Base-by-base conservation (phyloP, 2,888 invertebrate species). In the Acleris sparsana region DNA sequence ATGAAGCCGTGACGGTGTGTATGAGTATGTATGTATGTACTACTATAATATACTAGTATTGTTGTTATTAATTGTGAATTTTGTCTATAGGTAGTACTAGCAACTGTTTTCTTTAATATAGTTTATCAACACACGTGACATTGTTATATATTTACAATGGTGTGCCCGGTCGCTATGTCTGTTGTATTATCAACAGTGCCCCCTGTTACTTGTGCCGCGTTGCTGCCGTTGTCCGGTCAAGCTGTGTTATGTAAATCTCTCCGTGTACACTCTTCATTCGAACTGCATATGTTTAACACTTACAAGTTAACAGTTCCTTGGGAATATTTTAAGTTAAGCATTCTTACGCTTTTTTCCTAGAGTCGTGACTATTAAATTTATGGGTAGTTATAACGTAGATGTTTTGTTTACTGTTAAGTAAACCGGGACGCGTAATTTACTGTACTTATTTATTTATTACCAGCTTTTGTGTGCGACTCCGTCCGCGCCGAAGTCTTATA, bases 281-380 rank as follows among this genome's bases (percentile, higher is more conserved):
- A 66, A 66, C 57, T 66, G 62, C 51, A 66, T 66, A 66, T 57
- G 66, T 62, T 65, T 65, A 52, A 65, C 60, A 56, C 60, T 61
- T 11, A 46, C 46, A 51, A 62, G 62, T 66, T 66, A 56, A 66
- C 66, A 66, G 61, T 61, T 66, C 57, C 55, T 61, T 61, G 51
- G 46, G 22, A 61, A 65, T 53, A 58, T 58, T 49, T 49, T 39
- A 29, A 29, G 52, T 59, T 53, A 29, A 52, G 62, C 66, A 17
- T 62, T 51, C 55, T 65, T 22, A 51, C 44, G 60, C 53, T 48
- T 29, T 53, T 43, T 65, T 61, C 49, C 16, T n/a, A 13, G 53
- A 55, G 18, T 44, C 43, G 60, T 65, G 51, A 61, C 55, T 51
- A 18, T 13, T 29, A 13, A 25, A 51, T 22, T 56, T 61, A 43